A percentile compares a stretch with the other conserved stretches of the same genome.
Evolutionary conservation across 2,797 vertebrate genomes (phyloP).

Genomic region (Tamandua tetradactyla): DNA sequence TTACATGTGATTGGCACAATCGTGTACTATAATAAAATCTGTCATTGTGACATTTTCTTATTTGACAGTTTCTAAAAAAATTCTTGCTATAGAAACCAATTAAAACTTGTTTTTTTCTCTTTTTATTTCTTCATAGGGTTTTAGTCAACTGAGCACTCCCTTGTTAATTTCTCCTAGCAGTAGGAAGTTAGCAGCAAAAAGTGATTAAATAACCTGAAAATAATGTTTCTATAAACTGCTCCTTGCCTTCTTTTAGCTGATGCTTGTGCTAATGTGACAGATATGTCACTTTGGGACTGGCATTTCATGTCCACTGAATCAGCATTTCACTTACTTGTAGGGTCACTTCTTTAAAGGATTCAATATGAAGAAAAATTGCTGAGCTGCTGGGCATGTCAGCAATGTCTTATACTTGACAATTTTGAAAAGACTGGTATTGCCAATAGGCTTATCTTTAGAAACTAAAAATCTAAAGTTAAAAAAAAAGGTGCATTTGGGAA

Average conservation of each 20-base stretch:
- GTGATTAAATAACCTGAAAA: slow-evolving; percentile 63
- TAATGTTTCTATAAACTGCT: slow-evolving; percentile 53
- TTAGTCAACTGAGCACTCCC: not conserved
- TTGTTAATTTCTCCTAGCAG: slow-evolving; percentile 45
- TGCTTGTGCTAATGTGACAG: slow-evolving; percentile 59
- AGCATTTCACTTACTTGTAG: slow-evolving; percentile 46
- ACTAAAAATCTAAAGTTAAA: not conserved
- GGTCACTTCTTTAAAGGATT: slow-evolving; percentile 45
- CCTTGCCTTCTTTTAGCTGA: not conserved
- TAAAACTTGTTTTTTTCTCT: slow-evolving; percentile 57
- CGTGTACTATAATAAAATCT: slow-evolving; percentile 63
- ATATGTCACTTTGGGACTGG: slow-evolving; percentile 41
- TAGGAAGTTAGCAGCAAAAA: slow-evolving; percentile 61
- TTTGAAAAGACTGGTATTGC: not conserved
- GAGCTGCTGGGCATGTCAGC: not conserved
- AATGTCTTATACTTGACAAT: slow-evolving; percentile 4
- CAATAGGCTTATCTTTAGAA: slow-evolving; percentile 35
- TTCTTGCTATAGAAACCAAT: slow-evolving; percentile 55
- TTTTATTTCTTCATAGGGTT: slow-evolving; percentile 33
- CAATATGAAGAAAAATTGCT: not conserved
- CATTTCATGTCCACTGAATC: slow-evolving; percentile 57
- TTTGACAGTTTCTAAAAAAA: slow-evolving; percentile 59
- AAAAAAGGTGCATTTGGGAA: not conserved
- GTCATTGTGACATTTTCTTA: slow-evolving; percentile 58
- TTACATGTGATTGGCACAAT: slow-evolving; percentile 72